Base-by-base conservation (phyloP, 2,888 invertebrate species). In the Amphipyra tragopoginis region DNA sequence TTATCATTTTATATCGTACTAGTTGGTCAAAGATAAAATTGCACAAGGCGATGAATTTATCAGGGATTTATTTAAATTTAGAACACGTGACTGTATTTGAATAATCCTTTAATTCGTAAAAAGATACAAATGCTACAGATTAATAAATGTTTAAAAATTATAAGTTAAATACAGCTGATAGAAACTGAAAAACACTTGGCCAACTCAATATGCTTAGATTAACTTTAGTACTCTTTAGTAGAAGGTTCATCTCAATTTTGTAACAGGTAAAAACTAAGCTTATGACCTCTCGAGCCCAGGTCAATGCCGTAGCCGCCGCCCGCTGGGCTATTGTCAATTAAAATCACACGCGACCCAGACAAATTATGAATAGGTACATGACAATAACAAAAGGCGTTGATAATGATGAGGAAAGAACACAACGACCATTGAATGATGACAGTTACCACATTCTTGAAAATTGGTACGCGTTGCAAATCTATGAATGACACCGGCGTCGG, bases 291-390 rank as follows among this genome's bases (percentile, higher is more conserved):
- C 21, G 13, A 49, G 21, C 45, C 4, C 49, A 26, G 74, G 74
- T 73, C 70, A 62, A 53, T 57, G 69, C 56, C 52, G 50, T 5
- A 53, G 43, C 9, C 13, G 7, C 33, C 40, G 42, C 44, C 33
- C 40, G 42, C 33, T 34, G 47, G 6, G 21, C 49, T 40, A 74
- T 69, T 73, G 74, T 74, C 21, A 61, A 43, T 57, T 54, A 69
- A 33, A 57, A 44, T 74, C 70, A 69, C 69, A 73, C 69, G 56
- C 56, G 50, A 54, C 75, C 70, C 44, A 38, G 42, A 57, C 70
- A 63, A 71, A 74, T 71, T 63, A 54, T 71, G 69, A 74, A 74
- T 57, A 74, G 55, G n/a, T 58, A 44, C 29, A 54, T 7, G 39
- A 71, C 75, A 74, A 74, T 60, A 36, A 15, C 36, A 44, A 50